phyloP scores from a whole-genome alignment of 2,888 invertebrate species.

The Dysmachus trigonus region DNA sequence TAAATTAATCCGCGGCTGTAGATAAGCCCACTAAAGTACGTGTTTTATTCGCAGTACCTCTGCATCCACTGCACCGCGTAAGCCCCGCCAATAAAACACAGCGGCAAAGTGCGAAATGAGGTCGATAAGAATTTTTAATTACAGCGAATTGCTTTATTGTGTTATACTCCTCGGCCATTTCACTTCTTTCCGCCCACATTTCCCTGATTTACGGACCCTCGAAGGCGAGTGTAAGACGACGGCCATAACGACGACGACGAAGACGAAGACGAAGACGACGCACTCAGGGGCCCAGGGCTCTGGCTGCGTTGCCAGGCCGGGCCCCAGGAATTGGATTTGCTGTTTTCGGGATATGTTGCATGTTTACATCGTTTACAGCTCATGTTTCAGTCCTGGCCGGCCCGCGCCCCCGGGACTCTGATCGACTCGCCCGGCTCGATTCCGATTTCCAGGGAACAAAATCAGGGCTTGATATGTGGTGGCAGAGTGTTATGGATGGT shows the following conservation, averaged over 20 bases:
- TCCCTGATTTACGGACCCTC: conserved; percentile 51
- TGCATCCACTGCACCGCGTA: neutral
- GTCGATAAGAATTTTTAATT: conserved; percentile 43
- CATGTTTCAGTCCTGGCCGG: conserved; percentile 12
- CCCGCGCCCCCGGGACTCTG: neutral
- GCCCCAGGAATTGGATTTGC: conserved; percentile 20
- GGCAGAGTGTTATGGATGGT: conserved; percentile 16
- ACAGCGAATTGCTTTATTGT: conserved; percentile 50
- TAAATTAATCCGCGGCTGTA: conserved; percentile 25
- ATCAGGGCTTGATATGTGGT: conserved; percentile 32
- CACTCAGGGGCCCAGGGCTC: neutral
- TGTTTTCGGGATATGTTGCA: conserved; percentile 36
- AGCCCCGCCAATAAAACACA: conserved; percentile 20
- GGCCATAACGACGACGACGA: neutral
- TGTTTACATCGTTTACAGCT: conserved; percentile 45
- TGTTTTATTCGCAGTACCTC: conserved; percentile 16
- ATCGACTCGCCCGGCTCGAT: neutral
- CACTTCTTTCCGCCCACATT: conserved; percentile 53
- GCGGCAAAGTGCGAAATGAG: conserved; percentile 35
- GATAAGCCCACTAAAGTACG: conserved; percentile 34
- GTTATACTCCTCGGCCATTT: conserved; percentile 52
- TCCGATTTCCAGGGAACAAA: conserved; percentile 8
- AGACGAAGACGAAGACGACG: conserved; percentile 20
- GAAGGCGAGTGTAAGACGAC: conserved; percentile 43
- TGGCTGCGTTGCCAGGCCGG: neutral